Base-by-base conservation (phyloP, 2,113 vertebrate genomes). In the Thalassoma bifasciatum region DNA sequence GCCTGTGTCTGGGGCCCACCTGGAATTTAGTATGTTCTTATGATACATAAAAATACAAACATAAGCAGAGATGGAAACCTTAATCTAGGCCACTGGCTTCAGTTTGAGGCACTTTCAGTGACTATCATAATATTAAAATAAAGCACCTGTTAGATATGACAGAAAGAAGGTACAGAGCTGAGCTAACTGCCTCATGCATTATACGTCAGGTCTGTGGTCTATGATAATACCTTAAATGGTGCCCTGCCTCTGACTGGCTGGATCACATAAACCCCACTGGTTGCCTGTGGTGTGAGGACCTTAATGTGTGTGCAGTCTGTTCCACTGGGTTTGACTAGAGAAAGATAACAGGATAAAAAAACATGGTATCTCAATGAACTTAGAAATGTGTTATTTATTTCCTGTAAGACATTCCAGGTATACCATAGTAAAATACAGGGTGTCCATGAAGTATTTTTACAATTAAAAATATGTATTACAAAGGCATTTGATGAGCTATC, bases 251-350 rank as follows among this genome's bases (percentile, higher is more conserved):
- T 46, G 1, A 8, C 2, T 6, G 91, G 92, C n/a, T 81, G 65
- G 59, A 93, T 86, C 0, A 24, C 13, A 23, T 92, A 93, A 51
- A 91, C 5, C 0, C 92, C 92, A 75, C 87, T 92, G 22, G 58
- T 0, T 17, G 86, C 89, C 24, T 5, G 1, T 19, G 88, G 80
- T 19, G 13, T 40, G 1, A 10, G 16, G 37, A 6, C 23, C 70
- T 88, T 88, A 23, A 93, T 91, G 38, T 88, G 64, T 30, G 85
- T 70, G 58, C 91, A 93, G 75, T 93, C 92, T 68, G 71, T 77
- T 17, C 75, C 88, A 87, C 14, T 13, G 11, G 8, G 30, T 7
- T 38, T 4, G 14, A 30, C 10, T 51, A 58, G 10, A 75, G 21
- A 75, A 17, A 62, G 59, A 49, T 46, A 66, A 34, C 11, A 40